Evolutionary conservation across 2,888 invertebrate species (phyloP).

Genomic region (Hyles lineata): DNA sequence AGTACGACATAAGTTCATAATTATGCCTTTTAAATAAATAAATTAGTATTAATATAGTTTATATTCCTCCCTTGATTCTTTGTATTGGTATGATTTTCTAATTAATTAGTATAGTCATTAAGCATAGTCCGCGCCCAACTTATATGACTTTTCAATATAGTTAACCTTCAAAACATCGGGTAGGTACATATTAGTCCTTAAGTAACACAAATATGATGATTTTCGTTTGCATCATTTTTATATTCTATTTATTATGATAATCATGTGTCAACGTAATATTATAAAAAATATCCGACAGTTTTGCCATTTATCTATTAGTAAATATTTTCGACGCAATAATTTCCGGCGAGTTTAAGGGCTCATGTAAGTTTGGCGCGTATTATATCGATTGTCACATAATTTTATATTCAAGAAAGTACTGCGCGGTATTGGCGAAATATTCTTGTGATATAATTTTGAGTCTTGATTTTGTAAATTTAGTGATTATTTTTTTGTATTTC

Average conservation of each 20-base stretch:
- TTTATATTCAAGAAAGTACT: constrained; percentile 3
- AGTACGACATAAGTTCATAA: constrained; percentile 10
- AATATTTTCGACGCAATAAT: not conserved
- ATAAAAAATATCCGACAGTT: too few relatives aligned
- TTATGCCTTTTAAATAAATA: constrained; percentile 11
- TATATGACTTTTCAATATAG: not conserved
- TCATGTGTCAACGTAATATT: too few relatives aligned
- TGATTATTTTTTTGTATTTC: constrained; percentile 2
- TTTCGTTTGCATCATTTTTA: not conserved
- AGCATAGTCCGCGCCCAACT: not conserved
- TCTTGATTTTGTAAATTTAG: constrained; percentile 10
- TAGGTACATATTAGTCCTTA: not conserved
- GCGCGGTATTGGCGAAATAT: not conserved
- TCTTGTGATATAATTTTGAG: constrained; percentile 7
- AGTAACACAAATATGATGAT: not conserved
- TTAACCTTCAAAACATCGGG: not conserved
- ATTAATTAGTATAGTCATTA: not conserved
- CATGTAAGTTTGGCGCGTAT: not conserved
- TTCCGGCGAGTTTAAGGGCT: not conserved
- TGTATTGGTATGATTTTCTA: constrained; percentile 10
- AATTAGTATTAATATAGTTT: constrained; percentile 3
- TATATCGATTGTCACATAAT: too few relatives aligned
- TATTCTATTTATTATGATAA: not conserved
- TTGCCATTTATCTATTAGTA: not conserved
- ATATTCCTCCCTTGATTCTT: not conserved